These are phyloP conservation scores for Catagonus wagneri DNA, from an alignment of 2,113 vertebrate genomes.

Conservation along the genomic window DNA sequence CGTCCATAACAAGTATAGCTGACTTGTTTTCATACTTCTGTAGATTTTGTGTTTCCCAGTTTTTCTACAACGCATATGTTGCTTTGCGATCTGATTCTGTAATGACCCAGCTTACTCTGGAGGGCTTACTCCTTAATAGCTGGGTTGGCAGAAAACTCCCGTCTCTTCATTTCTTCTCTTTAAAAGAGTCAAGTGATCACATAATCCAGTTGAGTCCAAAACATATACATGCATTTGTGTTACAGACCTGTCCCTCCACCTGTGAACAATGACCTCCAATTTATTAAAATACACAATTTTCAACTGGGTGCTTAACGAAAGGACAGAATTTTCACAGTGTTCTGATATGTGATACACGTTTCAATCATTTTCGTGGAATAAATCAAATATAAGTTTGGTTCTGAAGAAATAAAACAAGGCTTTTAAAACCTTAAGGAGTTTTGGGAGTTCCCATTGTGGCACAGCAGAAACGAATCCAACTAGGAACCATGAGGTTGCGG, in stretches of 20 bases:
- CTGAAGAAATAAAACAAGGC: not conserved
- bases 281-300: not conserved
- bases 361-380: not conserved
- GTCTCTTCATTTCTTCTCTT: not conserved
- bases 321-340: not conserved
- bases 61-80: not conserved
- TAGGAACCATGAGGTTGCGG: too few relatives aligned
- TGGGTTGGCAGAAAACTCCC: not conserved
- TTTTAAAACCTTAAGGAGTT: not conserved
- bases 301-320: not conserved
- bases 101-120: not conserved
- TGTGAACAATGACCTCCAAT: not conserved
- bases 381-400: not conserved
- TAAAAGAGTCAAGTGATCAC: conserved; percentile 1
- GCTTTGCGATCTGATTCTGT: not conserved
- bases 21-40: not conserved
- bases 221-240: conserved; percentile 9
- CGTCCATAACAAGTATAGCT: not conserved
- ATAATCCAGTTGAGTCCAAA: not conserved
- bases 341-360: not conserved
- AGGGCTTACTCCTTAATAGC: not conserved
- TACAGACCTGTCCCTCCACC: not conserved
- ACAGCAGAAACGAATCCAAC: too few relatives aligned
- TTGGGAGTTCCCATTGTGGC: too few relatives aligned
- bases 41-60: not conserved